Evolutionary conservation across 2,888 invertebrate genomes (phyloP).

Genomic region (Scaeva pyrastri): DNA sequence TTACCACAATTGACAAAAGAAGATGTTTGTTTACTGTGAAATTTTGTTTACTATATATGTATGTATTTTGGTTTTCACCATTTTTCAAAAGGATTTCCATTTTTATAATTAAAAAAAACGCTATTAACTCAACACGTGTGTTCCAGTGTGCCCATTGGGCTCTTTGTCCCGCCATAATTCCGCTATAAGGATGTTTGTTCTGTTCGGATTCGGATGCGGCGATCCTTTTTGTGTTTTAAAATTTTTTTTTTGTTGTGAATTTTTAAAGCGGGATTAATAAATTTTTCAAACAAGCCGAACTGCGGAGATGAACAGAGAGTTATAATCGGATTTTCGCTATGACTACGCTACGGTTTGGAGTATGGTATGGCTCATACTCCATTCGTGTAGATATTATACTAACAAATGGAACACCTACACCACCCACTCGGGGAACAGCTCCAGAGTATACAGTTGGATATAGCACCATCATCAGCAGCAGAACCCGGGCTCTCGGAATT

Average conservation of each 20-base stretch:
- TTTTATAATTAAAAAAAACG: slow-evolving; percentile 72
- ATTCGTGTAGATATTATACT: neutral
- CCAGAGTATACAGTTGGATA: neutral
- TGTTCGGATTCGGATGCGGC: slow-evolving; percentile 13
- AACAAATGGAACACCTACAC: neutral
- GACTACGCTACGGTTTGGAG: slow-evolving; percentile 19
- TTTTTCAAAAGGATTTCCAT: slow-evolving; percentile 59
- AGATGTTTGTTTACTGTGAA: neutral
- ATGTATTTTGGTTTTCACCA: slow-evolving; percentile 21
- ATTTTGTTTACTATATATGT: too few relatives aligned
- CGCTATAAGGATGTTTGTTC: slow-evolving; percentile 1
- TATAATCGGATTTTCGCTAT: slow-evolving; percentile 69
- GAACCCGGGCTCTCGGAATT: slow-evolving; percentile 32
- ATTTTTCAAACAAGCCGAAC: slow-evolving; percentile 65
- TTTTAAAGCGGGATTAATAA: slow-evolving; percentile 64
- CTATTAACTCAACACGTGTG: slow-evolving; percentile 74
- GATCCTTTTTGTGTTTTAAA: slow-evolving; percentile 38
- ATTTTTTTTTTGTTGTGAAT: slow-evolving; percentile 23
- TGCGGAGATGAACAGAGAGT: slow-evolving; percentile 57
- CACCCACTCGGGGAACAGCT: slow-evolving; percentile 29
- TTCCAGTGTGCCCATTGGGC: neutral
- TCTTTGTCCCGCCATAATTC: neutral
- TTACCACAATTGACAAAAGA: too few relatives aligned
- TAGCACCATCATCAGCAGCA: neutral
- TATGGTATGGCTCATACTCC: slow-evolving; percentile 16